These are phyloP conservation scores for Pristionchus exspectatus DNA, from an alignment of 2,888 invertebrate genomes.

Conservation along the genomic window DNA sequence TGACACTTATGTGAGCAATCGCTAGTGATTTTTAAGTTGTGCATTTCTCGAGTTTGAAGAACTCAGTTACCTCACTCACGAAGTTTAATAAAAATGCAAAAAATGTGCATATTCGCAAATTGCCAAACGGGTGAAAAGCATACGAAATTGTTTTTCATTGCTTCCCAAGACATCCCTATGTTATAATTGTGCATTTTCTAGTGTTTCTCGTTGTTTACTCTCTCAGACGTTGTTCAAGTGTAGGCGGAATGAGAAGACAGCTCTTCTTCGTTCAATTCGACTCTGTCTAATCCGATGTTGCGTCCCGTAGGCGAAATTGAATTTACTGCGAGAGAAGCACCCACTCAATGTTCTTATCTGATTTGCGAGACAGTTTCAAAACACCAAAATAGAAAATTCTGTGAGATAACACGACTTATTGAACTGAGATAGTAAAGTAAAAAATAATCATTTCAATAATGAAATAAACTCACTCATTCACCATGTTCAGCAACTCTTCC, in stretches of 20 bases:
- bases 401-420: too few relatives aligned
- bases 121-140: too few relatives aligned
- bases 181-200: not conserved
- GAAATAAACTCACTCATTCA: constrained; percentile 55
- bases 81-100: too few relatives aligned
- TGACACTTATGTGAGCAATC: not conserved
- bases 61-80: too few relatives aligned
- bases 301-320: not conserved
- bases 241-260: too few relatives aligned
- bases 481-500: constrained; percentile 76
- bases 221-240: not conserved
- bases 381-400: too few relatives aligned
- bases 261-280: not conserved
- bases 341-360: not conserved
- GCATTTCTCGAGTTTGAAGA: not conserved
- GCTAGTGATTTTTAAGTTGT: not conserved
- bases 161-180: too few relatives aligned
- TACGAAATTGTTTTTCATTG: too few relatives aligned
- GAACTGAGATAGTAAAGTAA: not conserved
- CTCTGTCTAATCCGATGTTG: not conserved
- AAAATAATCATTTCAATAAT: not conserved
- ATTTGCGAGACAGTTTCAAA: not conserved
- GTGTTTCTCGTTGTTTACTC: not conserved
- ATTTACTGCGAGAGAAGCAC: not conserved
- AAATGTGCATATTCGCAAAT: too few relatives aligned